Conservation (phyloP, 1,140 invertebrate genomes). For the Pararge aegeria region DNA sequence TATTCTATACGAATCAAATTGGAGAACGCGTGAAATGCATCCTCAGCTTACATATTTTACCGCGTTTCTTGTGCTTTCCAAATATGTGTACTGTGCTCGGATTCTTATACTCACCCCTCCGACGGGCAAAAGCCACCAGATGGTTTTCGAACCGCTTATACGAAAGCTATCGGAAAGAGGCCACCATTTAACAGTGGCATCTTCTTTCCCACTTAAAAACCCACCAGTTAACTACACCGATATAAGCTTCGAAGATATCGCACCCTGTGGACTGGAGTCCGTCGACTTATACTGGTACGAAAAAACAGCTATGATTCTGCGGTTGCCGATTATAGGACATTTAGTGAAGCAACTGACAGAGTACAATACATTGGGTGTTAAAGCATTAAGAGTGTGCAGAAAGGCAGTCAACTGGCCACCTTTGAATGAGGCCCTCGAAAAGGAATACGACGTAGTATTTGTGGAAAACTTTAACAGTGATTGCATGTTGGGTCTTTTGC, state of each 20-base stretch:
- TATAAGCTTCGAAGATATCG: conserved; percentile 55
- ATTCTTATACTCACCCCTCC: conserved; percentile 84
- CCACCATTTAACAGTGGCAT: conserved; percentile 84
- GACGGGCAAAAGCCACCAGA: conserved; percentile 85
- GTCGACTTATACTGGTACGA: conserved; percentile 54
- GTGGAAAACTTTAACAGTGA: conserved; percentile 84
- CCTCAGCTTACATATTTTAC: conserved; percentile 24
- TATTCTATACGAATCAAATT: no score
- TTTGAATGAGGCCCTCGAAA: conserved; percentile 58
- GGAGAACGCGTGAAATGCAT: conserved; percentile 46
- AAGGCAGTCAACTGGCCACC: conserved; percentile 55
- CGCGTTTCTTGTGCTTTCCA: conserved; percentile 28
- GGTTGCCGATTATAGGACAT: conserved; percentile 37
- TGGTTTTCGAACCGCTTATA: conserved; percentile 84
- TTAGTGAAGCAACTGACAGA: conserved; percentile 37
- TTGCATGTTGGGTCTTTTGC: conserved; percentile 82
- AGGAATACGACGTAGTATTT: conserved; percentile 83
- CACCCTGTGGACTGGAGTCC: conserved; percentile 48
- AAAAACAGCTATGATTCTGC: conserved; percentile 29
- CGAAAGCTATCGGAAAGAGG: conserved; percentile 81
- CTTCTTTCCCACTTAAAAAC: conserved; percentile 71
- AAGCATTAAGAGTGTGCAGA: conserved; percentile 64
- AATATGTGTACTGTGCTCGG: conserved; percentile 32
- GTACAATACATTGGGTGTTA: conserved; percentile 42
- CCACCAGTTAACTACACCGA: conserved; percentile 60